Conservation (phyloP, 1,140 invertebrate genomes). For the Littorina saxatilis region DNA sequence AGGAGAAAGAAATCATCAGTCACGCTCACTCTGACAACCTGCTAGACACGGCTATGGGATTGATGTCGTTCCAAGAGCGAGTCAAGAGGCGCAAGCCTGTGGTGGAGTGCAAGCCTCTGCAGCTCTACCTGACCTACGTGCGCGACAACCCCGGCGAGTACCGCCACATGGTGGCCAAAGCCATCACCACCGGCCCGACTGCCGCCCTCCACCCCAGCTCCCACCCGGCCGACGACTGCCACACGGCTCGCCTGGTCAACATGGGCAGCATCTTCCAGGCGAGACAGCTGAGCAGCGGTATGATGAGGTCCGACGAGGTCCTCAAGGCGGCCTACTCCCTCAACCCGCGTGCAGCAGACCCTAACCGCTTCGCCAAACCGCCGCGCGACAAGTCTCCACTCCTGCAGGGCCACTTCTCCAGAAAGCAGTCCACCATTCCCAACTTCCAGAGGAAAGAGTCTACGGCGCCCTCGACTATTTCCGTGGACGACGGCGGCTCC, state of each 20-base stretch:
- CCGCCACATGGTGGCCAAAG: constrained; percentile 39
- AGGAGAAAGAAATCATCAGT: background rate
- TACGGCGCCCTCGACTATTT: constrained; percentile 31
- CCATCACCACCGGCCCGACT: background rate
- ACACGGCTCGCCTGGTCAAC: constrained; percentile 41
- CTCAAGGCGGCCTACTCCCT: constrained; percentile 37
- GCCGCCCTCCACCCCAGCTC: constrained; percentile 32
- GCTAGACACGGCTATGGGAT: constrained; percentile 2
- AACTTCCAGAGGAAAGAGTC: constrained; percentile 32
- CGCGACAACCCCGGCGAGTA: constrained; percentile 63
- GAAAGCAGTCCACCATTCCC: constrained; percentile 31
- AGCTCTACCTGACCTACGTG: constrained; percentile 63
- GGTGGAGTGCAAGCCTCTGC: constrained; percentile 57
- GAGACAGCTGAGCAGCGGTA: constrained; percentile 48
- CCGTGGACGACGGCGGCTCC: constrained; percentile 26
- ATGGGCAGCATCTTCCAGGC: constrained; percentile 53
- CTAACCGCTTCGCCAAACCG: constrained; percentile 17
- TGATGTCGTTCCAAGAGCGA: background rate
- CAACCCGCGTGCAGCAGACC: constrained; percentile 18
- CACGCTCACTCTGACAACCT: background rate
- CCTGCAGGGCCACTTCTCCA: background rate
- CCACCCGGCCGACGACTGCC: constrained; percentile 35
- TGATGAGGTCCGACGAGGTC: constrained; percentile 26
- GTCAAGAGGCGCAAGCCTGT: background rate
- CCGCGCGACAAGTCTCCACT: constrained; percentile 11